Conservation (phyloP, 2,888 invertebrate genomes). For the Drosophila atripex region DNA sequence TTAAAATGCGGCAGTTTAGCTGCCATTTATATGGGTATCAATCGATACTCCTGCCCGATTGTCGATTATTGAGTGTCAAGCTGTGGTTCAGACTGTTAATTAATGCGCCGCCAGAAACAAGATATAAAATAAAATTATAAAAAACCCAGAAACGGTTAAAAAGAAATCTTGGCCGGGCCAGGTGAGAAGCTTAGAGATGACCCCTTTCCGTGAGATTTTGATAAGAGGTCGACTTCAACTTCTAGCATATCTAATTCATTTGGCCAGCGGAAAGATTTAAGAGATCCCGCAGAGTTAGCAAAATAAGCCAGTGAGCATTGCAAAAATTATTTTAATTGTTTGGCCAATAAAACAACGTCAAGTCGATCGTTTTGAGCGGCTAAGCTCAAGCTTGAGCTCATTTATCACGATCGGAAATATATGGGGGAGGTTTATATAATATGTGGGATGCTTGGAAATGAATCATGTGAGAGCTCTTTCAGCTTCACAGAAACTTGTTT, state of each 20-base stretch:
- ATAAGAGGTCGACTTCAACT: conserved; percentile 47
- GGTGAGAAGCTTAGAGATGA: conserved; percentile 47
- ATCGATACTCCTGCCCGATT: conserved; percentile 37
- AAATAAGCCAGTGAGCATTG: conserved; percentile 9
- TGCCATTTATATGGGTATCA: conserved; percentile 65
- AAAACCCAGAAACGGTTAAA: conserved; percentile 36
- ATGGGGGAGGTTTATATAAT: conserved; percentile 39
- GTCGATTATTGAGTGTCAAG: conserved; percentile 50
- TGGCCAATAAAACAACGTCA: conserved; percentile 35
- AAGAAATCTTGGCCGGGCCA: conserved; percentile 51
- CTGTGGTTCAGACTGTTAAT: conserved; percentile 48
- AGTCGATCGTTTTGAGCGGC: conserved; percentile 23
- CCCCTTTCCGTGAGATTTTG: conserved; percentile 45
- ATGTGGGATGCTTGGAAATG: conserved; percentile 36
- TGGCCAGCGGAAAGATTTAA: background rate
- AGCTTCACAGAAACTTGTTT: conserved; percentile 24
- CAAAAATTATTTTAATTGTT: conserved; percentile 23
- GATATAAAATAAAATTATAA: conserved; percentile 43
- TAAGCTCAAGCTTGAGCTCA: conserved; percentile 24
- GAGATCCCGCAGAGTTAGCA: conserved; percentile 27
- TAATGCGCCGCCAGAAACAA: conserved; percentile 54
- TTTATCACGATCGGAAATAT: conserved; percentile 36
- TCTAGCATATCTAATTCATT: conserved; percentile 2
- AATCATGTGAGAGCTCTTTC: conserved; percentile 21
- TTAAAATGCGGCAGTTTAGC: conserved; percentile 61